Evolutionary conservation across 2,888 invertebrate genomes (phyloP).

Genomic region (Laspeyria flexula): DNA sequence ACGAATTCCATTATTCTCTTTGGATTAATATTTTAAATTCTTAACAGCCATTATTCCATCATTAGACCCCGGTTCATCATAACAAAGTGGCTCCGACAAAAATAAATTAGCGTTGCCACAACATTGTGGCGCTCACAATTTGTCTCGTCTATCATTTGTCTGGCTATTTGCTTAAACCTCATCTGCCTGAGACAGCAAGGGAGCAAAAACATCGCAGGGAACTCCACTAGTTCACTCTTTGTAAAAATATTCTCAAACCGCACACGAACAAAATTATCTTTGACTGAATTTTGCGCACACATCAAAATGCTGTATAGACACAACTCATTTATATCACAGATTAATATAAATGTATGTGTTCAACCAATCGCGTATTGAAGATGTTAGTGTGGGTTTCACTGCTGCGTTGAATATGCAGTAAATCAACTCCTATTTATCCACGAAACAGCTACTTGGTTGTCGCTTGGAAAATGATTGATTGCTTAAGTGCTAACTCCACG

Average conservation of each 20-base stretch:
- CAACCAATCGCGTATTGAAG: constrained; percentile 10
- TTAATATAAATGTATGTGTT: background rate
- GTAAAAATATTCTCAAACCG: constrained; percentile 26
- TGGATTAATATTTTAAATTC: constrained; percentile 23
- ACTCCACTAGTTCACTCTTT: constrained; percentile 39
- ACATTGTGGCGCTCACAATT: constrained; percentile 65
- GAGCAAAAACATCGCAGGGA: constrained; percentile 54
- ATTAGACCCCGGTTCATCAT: constrained; percentile 24
- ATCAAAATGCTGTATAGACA: too few species aligned
- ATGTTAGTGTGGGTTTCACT: constrained; percentile 28
- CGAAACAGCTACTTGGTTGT: constrained; percentile 56
- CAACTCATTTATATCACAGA: background rate
- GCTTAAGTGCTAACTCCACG: constrained; percentile 50
- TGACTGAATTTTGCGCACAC: constrained; percentile 15
- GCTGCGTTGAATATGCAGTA: constrained; percentile 31
- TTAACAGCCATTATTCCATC: constrained; percentile 19
- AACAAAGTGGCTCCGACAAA: constrained; percentile 31
- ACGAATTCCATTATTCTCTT: constrained; percentile 5
- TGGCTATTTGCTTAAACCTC: constrained; percentile 67
- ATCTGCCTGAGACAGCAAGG: constrained; percentile 65
- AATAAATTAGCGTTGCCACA: constrained; percentile 52
- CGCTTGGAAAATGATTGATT: constrained; percentile 68
- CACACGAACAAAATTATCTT: constrained; percentile 9
- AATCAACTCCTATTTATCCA: constrained; percentile 35
- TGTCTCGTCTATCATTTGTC: constrained; percentile 73